A percentile compares a stretch with the other conserved stretches of the same genome.
These are phyloP conservation scores for Phoenicopterus ruber DNA, from an alignment of 2,113 vertebrate genomes.

Conservation along the genomic window DNA sequence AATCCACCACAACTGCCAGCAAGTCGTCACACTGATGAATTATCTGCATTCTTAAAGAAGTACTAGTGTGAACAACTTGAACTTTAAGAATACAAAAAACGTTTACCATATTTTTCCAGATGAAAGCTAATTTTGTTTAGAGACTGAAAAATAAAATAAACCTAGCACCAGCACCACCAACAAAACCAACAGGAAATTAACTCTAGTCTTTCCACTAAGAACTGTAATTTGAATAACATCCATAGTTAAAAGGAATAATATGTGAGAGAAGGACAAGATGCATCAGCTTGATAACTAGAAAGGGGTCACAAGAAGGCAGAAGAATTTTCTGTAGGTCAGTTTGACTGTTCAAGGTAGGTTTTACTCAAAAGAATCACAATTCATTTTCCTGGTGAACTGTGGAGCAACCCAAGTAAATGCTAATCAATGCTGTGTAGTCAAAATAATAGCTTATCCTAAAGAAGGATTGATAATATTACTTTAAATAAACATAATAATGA, in stretches of 20 bases:
- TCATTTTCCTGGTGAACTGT: background rate
- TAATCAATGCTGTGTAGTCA: background rate
- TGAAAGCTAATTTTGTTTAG: background rate
- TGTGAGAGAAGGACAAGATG: background rate
- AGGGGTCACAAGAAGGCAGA: background rate
- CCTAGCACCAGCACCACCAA: accelerated
- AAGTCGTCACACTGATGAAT: background rate
- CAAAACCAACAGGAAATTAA: background rate
- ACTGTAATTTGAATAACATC: background rate
- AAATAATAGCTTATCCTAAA: background rate
- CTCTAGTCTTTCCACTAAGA: background rate
- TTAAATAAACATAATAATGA: background rate
- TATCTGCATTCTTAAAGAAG: background rate
- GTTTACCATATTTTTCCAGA: background rate
- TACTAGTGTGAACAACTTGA: background rate
- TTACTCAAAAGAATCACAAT: background rate
- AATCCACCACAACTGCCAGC: background rate
- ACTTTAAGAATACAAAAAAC: background rate
- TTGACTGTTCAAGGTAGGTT: background rate
- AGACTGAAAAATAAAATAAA: background rate
- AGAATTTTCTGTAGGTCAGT: background rate
- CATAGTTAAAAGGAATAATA: background rate
- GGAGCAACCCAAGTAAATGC: background rate
- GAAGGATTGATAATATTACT: background rate
- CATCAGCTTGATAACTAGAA: background rate